These are phyloP conservation scores for Poicephalus meyeri DNA, from an alignment of 2,113 vertebrate species.

Conservation along the genomic window DNA sequence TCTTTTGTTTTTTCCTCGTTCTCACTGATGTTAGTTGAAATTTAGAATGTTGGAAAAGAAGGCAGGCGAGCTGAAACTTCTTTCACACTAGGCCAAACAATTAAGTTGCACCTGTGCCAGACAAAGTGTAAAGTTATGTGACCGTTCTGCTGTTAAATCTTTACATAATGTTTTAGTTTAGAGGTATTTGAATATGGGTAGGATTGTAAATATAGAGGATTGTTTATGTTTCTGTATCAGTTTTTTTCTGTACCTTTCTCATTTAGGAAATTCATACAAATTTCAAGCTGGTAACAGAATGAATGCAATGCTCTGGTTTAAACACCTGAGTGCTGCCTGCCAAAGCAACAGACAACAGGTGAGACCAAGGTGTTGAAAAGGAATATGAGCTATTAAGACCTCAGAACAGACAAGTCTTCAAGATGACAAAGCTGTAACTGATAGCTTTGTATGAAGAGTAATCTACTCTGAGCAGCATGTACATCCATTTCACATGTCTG, in stretches of 20 bases:
- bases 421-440: neutral
- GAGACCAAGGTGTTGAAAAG: neutral
- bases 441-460: neutral
- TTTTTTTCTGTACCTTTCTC: constrained; percentile 3
- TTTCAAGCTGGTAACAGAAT: constrained; percentile 95
- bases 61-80: neutral
- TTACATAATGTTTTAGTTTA: neutral
- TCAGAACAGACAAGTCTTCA: neutral
- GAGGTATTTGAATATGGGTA: neutral
- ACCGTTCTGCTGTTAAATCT: neutral
- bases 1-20: neutral
- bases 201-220: neutral
- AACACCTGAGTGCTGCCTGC: constrained; percentile 95
- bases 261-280: constrained; percentile 95
- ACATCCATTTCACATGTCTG: fast-evolving
- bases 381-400: neutral
- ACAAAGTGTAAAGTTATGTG: neutral
- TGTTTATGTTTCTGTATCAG: neutral
- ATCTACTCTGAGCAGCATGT: neutral
- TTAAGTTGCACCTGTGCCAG: neutral
- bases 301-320: constrained; percentile 97
- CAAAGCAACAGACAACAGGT: constrained; percentile 98
- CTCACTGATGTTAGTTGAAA: neutral
- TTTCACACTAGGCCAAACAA: neutral
- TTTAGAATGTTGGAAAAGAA: neutral